Evolutionary conservation across 2,797 vertebrate species (phyloP).

Genomic region (Poeciliopsis turneri): DNA sequence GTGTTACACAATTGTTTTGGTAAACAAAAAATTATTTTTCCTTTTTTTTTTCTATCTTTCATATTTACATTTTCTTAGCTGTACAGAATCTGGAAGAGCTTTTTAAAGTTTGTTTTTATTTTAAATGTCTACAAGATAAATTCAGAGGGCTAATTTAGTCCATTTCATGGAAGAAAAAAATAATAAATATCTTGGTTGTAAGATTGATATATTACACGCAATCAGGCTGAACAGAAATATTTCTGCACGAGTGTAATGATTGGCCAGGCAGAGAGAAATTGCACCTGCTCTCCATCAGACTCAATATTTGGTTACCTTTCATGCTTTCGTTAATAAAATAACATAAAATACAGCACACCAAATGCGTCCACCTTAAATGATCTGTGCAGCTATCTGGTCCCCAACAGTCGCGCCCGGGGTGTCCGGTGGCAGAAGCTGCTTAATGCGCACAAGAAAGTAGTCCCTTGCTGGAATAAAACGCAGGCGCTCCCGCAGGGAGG

Average conservation of each 20-base stretch:
- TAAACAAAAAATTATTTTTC: neutral
- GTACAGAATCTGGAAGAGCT: neutral
- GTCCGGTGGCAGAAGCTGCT: conserved; percentile 29
- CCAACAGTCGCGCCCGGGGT: conserved; percentile 33
- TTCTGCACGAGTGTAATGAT: conserved; percentile 6
- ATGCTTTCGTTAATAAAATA: neutral
- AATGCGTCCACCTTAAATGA: neutral
- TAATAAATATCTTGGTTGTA: neutral
- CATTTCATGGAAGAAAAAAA: neutral
- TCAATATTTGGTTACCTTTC: neutral
- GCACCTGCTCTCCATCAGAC: conserved; percentile 27
- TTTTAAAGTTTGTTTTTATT: neutral
- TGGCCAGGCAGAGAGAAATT: conserved; percentile 24
- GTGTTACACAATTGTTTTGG: no score
- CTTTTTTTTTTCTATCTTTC: neutral
- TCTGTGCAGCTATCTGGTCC: no score
- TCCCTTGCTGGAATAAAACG: conserved; percentile 75
- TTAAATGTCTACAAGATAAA: neutral
- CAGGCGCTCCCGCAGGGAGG: conserved; percentile 9
- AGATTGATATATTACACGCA: neutral
- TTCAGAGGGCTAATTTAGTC: neutral
- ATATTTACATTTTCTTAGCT: neutral
- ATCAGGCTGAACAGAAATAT: neutral
- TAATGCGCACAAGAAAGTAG: conserved; percentile 71
- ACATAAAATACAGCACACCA: neutral